These are phyloP conservation scores for Rhynchopsitta pachyrhyncha DNA, from an alignment of 2,113 vertebrate species.

Conservation along the genomic window DNA sequence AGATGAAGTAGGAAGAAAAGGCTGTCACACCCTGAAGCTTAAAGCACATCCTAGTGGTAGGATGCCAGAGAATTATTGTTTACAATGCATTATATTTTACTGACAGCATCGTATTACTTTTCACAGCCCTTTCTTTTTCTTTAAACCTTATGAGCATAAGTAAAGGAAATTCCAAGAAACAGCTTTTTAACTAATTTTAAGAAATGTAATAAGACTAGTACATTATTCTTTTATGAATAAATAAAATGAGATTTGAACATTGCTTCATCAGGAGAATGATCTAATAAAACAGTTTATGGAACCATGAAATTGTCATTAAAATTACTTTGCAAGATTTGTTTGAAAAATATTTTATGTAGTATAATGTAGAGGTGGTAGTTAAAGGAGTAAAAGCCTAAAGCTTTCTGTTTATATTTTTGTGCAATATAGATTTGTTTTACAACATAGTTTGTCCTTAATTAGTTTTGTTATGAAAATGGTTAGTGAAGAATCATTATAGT, in stretches of 20 bases:
- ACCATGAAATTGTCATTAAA: constrained; percentile 57
- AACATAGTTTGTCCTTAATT: not conserved
- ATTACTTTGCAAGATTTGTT: not conserved
- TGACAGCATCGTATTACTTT: not conserved
- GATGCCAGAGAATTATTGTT: not conserved
- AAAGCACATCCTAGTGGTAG: not conserved
- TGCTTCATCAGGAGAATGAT: constrained; percentile 20
- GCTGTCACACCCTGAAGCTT: not conserved
- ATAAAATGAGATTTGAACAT: not conserved
- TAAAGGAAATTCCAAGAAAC: not conserved
- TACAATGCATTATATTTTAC: not conserved
- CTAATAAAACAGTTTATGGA: constrained; percentile 43
- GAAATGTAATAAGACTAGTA: not conserved
- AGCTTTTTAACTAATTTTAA: constrained; percentile 45
- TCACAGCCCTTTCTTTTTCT: not conserved
- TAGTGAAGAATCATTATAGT: not conserved
- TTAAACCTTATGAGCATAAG: not conserved
- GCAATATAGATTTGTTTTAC: not conserved
- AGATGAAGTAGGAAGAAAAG: not conserved
- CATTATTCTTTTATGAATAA: constrained; percentile 13
- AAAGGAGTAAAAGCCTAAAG: not conserved
- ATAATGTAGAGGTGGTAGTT: not conserved
- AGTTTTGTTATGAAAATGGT: not conserved
- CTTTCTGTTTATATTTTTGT: not conserved
- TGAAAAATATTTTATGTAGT: not conserved